Evolutionary conservation across 2,113 vertebrate genomes (phyloP).

Genomic region (Stictonetta naevosa): DNA sequence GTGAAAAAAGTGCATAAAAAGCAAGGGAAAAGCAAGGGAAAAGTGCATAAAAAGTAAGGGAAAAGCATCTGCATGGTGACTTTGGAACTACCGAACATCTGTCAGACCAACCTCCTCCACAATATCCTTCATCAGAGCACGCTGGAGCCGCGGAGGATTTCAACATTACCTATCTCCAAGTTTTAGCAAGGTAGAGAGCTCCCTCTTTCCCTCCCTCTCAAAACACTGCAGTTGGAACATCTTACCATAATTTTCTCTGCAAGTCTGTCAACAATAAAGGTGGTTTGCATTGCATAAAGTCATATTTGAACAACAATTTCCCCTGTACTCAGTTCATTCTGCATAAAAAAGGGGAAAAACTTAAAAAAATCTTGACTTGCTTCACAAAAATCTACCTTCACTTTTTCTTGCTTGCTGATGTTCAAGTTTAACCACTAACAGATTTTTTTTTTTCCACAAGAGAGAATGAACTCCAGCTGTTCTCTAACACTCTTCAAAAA

Average conservation of each 20-base stretch:
- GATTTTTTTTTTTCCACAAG: neutral
- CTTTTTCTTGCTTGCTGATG: neutral
- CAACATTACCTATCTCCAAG: fast-evolving
- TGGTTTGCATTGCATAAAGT: neutral
- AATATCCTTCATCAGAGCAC: neutral
- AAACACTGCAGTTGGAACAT: neutral
- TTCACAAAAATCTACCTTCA: neutral
- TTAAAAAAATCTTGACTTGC: neutral
- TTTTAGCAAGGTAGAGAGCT: neutral
- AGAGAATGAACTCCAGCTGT: neutral
- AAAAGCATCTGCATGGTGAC: fast-evolving
- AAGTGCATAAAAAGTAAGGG: neutral
- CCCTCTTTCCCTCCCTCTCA: neutral
- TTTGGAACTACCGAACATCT: neutral
- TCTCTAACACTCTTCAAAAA: neutral
- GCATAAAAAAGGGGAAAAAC: neutral
- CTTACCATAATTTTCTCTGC: neutral
- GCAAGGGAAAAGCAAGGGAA: neutral
- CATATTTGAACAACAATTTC: neutral
- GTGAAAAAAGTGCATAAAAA: neutral
- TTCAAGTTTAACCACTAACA: neutral
- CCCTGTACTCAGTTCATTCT: neutral
- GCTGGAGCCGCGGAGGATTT: neutral
- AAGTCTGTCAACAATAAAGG: neutral
- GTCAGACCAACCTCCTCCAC: neutral